Evolutionary conservation across 2,888 invertebrate genomes (phyloP).

Genomic region (Nephrocerus scutellatus): DNA sequence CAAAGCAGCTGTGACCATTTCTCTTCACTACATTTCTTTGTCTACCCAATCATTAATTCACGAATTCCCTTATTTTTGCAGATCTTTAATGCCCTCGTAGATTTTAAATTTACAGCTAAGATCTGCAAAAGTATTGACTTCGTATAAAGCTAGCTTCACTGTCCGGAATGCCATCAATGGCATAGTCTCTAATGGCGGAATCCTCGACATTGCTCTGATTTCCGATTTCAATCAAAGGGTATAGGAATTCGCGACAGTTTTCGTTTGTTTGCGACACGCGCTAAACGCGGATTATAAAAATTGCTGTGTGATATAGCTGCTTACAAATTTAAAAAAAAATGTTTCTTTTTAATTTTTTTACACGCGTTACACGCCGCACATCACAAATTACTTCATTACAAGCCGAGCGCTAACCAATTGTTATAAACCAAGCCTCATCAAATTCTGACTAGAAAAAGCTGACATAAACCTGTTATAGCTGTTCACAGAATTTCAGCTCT

Average conservation of each 20-base stretch:
- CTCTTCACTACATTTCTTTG: neutral
- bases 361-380: no score
- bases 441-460: no score
- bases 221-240: conserved; percentile 8
- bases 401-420: no score
- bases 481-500: no score
- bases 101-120: conserved; percentile 5
- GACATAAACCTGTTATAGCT: no score
- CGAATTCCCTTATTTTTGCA: neutral
- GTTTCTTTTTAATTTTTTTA: no score
- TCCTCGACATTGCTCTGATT: conserved; percentile 6
- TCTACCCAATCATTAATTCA: neutral
- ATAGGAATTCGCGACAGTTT: conserved; percentile 6
- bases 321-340: no score
- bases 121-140: conserved; percentile 3
- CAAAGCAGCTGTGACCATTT: neutral
- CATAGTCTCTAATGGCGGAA: conserved; percentile 4
- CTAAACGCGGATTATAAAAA: no score
- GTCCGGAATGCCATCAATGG: conserved; percentile 5
- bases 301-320: no score
- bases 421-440: no score
- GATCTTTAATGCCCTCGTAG: conserved; percentile 1
- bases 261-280: no score
- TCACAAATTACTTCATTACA: no score
- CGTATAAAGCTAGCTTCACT: conserved; percentile 2